Conservation (phyloP, 2,113 vertebrate species). For the Microcebus jonahi region DNA sequence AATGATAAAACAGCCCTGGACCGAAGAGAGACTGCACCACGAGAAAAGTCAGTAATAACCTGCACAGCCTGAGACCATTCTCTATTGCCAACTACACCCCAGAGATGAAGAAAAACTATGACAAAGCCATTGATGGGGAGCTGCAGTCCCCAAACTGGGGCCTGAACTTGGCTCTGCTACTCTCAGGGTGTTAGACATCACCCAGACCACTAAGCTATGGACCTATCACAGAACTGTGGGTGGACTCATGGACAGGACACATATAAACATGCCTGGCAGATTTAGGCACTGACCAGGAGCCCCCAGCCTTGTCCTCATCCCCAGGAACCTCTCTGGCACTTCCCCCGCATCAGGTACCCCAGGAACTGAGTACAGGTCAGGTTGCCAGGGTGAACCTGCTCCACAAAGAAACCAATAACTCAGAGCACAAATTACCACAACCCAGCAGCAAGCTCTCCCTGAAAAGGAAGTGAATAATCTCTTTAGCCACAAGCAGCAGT, state of each 20-base stretch:
- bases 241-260: rapidly evolving
- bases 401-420: not conserved
- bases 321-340: not conserved
- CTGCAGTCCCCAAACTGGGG: not conserved
- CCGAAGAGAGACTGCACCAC: not conserved
- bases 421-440: not conserved
- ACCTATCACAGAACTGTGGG: too few relatives aligned
- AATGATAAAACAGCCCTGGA: not conserved
- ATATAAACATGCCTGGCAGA: not conserved
- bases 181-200: not conserved
- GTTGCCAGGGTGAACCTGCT: too few relatives aligned
- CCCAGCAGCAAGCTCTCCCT: not conserved
- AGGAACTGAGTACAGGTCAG: not conserved
- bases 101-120: not conserved
- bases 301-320: not conserved
- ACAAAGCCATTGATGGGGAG: not conserved
- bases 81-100: not conserved
- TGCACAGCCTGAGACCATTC: not conserved
- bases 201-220: not conserved
- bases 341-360: not conserved
- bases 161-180: not conserved
- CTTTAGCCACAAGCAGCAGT: not conserved
- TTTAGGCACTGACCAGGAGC: not conserved
- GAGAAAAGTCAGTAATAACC: not conserved
- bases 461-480: not conserved